phyloP scores from a whole-genome alignment of 2,888 invertebrate species.

The Sceliomorpha sp. region DNA sequence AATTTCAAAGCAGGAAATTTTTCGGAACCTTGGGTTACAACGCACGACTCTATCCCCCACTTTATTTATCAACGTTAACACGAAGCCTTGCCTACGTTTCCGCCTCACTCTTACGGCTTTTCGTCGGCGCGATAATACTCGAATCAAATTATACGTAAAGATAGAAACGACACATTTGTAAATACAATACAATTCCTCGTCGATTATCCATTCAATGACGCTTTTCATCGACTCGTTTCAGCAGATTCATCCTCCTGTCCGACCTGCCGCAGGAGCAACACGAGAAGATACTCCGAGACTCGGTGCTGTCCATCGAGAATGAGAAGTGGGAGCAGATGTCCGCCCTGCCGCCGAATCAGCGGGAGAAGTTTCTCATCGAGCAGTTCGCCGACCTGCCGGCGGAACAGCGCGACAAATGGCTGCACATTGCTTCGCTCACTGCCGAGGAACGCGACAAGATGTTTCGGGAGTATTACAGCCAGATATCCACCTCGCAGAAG shows the following conservation, averaged over 20 bases:
- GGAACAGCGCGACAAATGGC: constrained; percentile 75
- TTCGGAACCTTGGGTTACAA: too few species aligned
- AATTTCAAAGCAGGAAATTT: too few species aligned
- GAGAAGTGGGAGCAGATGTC: constrained; percentile 79
- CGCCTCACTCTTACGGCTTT: too few species aligned
- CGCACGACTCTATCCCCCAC: too few species aligned
- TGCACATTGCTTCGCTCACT: constrained; percentile 76
- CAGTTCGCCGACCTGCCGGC: constrained; percentile 75
- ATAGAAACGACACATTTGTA: too few species aligned
- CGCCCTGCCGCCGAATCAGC: constrained; percentile 71
- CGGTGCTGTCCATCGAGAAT: constrained; percentile 75
- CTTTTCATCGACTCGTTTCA: constrained; percentile 14
- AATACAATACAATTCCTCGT: background rate
- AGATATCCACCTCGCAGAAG: constrained; percentile 73
- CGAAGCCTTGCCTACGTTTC: too few species aligned
- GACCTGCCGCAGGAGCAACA: constrained; percentile 76
- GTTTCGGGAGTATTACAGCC: constrained; percentile 72
- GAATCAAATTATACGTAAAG: too few species aligned
- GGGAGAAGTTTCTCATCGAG: constrained; percentile 74
- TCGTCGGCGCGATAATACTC: too few species aligned
- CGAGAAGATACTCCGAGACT: constrained; percentile 76
- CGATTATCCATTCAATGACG: constrained; percentile 6
- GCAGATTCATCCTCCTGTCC: constrained; percentile 72
- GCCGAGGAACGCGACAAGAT: constrained; percentile 74
- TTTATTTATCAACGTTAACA: too few species aligned